Percentiles rank a stretch among this genome's conserved stretches.
phyloP scores from a whole-genome alignment of 2,888 invertebrate genomes.

The Yponomeuta malinellus region DNA sequence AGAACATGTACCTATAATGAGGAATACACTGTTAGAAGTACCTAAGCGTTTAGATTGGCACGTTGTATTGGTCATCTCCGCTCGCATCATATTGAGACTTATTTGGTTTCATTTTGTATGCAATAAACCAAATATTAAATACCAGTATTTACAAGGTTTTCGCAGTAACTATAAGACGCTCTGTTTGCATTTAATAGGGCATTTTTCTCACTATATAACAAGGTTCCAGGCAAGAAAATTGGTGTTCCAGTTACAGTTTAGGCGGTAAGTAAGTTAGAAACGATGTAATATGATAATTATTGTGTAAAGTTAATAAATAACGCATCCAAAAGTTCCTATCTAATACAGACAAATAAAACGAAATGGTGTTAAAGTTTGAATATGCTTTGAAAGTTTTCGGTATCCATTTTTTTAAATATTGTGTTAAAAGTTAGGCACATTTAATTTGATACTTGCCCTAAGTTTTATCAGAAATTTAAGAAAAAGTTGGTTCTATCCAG shows the following conservation, averaged over 20 bases:
- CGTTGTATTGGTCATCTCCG: not conserved
- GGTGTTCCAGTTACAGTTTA: constrained; percentile 3
- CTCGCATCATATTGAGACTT: not conserved
- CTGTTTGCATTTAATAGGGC: not conserved
- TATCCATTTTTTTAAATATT: too few species aligned
- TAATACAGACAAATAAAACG: too few species aligned
- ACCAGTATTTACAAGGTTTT: not conserved
- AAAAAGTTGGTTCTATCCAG: too few species aligned
- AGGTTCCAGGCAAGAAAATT: not conserved
- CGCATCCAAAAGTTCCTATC: too few species aligned
- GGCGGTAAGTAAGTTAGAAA: not conserved
- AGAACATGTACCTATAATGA: too few species aligned
- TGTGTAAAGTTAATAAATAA: constrained; percentile 3
- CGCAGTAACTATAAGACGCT: not conserved
- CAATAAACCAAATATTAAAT: not conserved
- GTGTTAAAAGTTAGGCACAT: too few species aligned
- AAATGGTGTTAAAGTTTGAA: not conserved
- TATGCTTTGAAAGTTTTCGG: not conserved
- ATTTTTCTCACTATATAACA: not conserved
- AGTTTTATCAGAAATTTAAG: too few species aligned
- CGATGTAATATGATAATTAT: constrained; percentile 5
- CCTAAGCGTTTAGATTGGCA: not conserved
- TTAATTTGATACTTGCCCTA: too few species aligned
- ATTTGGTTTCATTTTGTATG: not conserved
- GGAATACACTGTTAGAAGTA: too few species aligned